These are phyloP conservation scores for Dunckerocampus dactyliophorus DNA, from an alignment of 2,113 vertebrate genomes.

Conservation along the genomic window DNA sequence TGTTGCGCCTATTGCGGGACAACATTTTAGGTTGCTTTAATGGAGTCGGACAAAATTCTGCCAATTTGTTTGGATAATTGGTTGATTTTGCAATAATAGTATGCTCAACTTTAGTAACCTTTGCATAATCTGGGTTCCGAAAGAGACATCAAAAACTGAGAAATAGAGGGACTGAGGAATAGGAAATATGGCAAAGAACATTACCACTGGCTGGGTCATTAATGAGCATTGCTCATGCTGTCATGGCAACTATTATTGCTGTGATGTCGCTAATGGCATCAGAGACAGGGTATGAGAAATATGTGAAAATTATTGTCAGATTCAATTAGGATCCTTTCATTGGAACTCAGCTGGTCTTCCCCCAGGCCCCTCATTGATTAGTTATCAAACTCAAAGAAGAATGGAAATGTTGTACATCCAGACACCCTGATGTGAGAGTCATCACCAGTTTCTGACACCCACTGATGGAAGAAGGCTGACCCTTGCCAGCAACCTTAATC, in stretches of 20 bases:
- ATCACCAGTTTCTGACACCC: conserved; percentile 52
- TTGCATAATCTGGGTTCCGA: conserved; percentile 3
- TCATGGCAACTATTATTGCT: conserved; percentile 81
- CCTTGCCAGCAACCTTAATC: conserved; percentile 66
- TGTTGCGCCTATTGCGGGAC: conserved; percentile 55
- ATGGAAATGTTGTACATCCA: conserved; percentile 52
- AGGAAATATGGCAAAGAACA: conserved; percentile 65
- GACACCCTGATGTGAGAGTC: conserved; percentile 63
- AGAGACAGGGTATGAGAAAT: conserved; percentile 74
- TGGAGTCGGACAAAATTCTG: neutral
- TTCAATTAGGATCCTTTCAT: conserved; percentile 76
- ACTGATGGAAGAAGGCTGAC: conserved; percentile 57
- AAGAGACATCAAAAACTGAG: conserved; percentile 19
- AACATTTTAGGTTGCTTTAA: conserved; percentile 27
- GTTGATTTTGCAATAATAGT: neutral
- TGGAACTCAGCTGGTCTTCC: conserved; percentile 73
- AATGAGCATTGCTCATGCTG: conserved; percentile 81
- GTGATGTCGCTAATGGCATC: conserved; percentile 77
- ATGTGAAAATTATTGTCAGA: conserved; percentile 82
- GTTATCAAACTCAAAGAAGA: conserved; percentile 71
- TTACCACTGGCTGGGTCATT: conserved; percentile 75
- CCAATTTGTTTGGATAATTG: too few relatives aligned
- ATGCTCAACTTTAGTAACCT: neutral
- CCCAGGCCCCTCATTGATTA: conserved; percentile 73
- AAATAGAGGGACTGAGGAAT: conserved; percentile 19